These are phyloP conservation scores for Anguilla pacifica DNA, from an alignment of 2,797 vertebrate species.

Conservation along the genomic window DNA sequence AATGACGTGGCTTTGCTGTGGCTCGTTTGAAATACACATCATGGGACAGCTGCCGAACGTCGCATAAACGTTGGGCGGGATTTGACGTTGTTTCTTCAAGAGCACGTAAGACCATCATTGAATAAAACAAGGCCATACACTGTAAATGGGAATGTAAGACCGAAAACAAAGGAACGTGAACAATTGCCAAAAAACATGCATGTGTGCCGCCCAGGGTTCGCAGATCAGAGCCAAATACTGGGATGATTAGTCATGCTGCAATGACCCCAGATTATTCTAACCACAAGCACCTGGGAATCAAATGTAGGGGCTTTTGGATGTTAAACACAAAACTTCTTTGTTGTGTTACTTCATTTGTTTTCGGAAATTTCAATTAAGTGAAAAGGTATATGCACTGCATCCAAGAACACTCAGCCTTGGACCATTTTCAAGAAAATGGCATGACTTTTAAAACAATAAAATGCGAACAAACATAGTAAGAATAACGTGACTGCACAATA, in stretches of 20 bases:
- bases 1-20: conserved; percentile 20
- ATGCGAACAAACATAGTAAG: neutral
- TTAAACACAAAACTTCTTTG: neutral
- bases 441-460: neutral
- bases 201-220: neutral
- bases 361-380: neutral
- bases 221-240: neutral
- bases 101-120: neutral
- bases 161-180: neutral
- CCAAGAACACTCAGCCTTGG: neutral
- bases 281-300: neutral
- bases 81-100: neutral
- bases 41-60: neutral
- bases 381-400: neutral
- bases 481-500: neutral
- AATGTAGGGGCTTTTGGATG: neutral
- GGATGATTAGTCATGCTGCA: neutral
- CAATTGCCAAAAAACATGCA: neutral
- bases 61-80: neutral
- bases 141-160: neutral
- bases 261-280: neutral
- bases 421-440: neutral
- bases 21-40: conserved; percentile 15
- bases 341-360: conserved; percentile 1
- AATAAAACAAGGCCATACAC: neutral